A percentile compares a stretch with the other conserved stretches of the same genome.
These are phyloP conservation scores for Haemorhous mexicanus DNA, from an alignment of 2,113 vertebrate species.

Conservation along the genomic window DNA sequence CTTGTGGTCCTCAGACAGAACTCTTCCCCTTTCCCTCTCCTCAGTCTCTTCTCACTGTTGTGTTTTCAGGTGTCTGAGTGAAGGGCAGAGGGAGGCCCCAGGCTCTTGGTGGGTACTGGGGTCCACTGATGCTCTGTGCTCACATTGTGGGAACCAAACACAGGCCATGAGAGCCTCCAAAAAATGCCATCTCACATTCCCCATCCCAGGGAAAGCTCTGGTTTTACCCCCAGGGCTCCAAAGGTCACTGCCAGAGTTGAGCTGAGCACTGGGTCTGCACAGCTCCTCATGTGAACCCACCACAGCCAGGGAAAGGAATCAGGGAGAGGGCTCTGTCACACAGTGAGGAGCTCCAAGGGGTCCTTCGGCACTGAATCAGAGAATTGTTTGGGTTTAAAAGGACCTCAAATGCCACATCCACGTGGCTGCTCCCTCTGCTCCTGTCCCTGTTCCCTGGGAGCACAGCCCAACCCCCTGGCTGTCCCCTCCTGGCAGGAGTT, in stretches of 20 bases:
- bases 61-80: background rate
- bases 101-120: background rate
- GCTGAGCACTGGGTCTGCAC: background rate
- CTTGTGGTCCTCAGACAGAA: background rate
- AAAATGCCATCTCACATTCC: background rate
- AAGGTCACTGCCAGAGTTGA: background rate
- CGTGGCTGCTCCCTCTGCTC: accelerated
- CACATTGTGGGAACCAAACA: accelerated
- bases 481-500: background rate
- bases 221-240: background rate
- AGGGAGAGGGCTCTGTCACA: background rate
- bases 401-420: background rate
- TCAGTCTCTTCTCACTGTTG: background rate
- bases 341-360: background rate
- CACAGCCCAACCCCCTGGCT: background rate
- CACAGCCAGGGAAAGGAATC: background rate
- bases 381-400: background rate
- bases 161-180: background rate
- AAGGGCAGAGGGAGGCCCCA: background rate
- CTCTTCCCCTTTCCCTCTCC: background rate
- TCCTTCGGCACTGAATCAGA: background rate
- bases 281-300: background rate
- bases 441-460: background rate
- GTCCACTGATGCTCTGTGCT: background rate
- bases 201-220: background rate